phyloP scores from a whole-genome alignment of 2,888 invertebrate species.

The Dermolepida albohirtum region DNA sequence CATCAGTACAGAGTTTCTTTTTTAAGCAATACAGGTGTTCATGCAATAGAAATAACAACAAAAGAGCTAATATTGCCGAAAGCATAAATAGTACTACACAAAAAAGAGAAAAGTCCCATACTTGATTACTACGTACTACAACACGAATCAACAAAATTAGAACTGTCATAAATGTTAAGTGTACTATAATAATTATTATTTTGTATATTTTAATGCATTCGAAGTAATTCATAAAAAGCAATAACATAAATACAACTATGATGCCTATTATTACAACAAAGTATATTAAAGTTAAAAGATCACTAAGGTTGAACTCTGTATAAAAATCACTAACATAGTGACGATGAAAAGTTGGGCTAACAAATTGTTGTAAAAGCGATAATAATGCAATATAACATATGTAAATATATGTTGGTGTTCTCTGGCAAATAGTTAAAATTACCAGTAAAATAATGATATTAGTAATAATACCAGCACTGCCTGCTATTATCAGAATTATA shows the following conservation, averaged over 20 bases:
- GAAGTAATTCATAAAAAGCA: slow-evolving; percentile 15
- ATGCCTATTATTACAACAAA: neutral
- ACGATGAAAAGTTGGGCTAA: slow-evolving; percentile 1
- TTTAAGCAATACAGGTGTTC: too few relatives aligned
- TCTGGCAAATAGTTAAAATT: neutral
- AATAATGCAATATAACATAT: slow-evolving; percentile 3
- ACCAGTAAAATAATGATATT: slow-evolving; percentile 1
- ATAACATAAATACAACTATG: neutral
- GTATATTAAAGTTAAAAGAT: neutral
- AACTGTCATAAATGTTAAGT: neutral
- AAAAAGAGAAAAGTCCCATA: too few relatives aligned
- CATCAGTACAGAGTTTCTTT: too few relatives aligned
- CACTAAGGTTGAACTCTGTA: neutral
- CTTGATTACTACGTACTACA: too few relatives aligned
- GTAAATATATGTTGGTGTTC: neutral
- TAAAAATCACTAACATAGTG: neutral
- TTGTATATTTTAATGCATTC: neutral
- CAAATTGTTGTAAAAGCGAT: neutral
- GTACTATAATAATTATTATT: neutral
- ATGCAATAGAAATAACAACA: too few relatives aligned
- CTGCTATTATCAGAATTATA: neutral
- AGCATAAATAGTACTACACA: too few relatives aligned
- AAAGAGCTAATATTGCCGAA: too few relatives aligned
- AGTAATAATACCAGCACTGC: neutral
- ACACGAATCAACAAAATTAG: neutral